These are phyloP conservation scores for Agriopis aurantiaria DNA, from an alignment of 2,888 invertebrate species.

Conservation along the genomic window DNA sequence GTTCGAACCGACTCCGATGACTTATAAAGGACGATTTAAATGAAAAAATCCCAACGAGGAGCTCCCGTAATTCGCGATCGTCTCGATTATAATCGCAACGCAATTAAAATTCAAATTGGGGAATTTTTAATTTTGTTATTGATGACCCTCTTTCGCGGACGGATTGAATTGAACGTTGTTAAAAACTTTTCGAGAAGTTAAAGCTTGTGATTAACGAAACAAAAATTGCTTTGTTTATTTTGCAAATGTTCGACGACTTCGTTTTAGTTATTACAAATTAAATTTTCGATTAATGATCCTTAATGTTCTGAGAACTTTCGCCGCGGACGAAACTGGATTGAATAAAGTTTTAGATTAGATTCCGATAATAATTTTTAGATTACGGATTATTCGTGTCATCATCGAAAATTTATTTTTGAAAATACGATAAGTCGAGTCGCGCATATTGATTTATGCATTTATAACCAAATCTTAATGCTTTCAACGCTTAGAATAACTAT, in stretches of 20 bases:
- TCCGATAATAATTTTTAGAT: constrained; percentile 11
- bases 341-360: constrained; percentile 29
- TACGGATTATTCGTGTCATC: neutral
- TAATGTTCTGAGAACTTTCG: constrained; percentile 25
- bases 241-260: constrained; percentile 48
- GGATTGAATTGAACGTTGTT: constrained; percentile 76
- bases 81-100: constrained; percentile 82
- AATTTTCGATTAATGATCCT: constrained; percentile 40
- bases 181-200: constrained; percentile 73
- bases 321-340: constrained; percentile 12
- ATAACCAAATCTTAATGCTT: neutral
- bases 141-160: constrained; percentile 78
- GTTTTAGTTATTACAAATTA: constrained; percentile 46
- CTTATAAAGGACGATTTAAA: constrained; percentile 68
- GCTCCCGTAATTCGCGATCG: constrained; percentile 78
- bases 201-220: constrained; percentile 64
- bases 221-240: constrained; percentile 73
- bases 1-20: constrained; percentile 46
- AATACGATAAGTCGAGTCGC: neutral
- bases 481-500: too few species aligned
- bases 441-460: too few species aligned
- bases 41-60: constrained; percentile 66
- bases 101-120: constrained; percentile 86
- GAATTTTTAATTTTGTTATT: constrained; percentile 85
- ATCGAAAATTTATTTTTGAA: neutral